Conservation (phyloP, 2,797 vertebrate genomes). For the Takifugu rubripes region DNA sequence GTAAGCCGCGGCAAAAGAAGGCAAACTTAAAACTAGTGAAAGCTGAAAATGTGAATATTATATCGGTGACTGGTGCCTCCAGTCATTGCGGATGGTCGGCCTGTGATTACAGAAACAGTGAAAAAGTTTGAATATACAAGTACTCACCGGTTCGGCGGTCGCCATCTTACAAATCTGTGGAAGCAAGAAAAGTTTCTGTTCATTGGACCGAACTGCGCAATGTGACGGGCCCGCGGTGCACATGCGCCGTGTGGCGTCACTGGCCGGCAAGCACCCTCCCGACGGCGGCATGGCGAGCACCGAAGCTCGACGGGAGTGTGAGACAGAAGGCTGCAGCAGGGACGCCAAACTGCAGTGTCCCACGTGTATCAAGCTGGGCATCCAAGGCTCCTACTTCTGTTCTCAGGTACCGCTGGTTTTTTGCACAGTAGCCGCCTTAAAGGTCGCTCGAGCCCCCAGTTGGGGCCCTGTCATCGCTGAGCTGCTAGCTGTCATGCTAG, state of each 20-base stretch:
- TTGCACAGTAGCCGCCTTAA: background rate
- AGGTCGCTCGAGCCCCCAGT: background rate
- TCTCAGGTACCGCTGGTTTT: constrained; percentile 82
- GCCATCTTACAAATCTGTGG: constrained; percentile 91
- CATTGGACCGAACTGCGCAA: constrained; percentile 74
- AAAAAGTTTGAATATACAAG: constrained; percentile 52
- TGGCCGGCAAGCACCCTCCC: constrained; percentile 43
- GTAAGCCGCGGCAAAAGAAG: constrained; percentile 46
- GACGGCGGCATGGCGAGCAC: constrained; percentile 82
- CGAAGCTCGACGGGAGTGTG: constrained; percentile 87
- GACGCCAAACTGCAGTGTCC: constrained; percentile 98
- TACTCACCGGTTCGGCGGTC: constrained; percentile 97
- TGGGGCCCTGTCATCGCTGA: constrained; percentile 64
- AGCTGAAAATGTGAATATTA: constrained; percentile 6
- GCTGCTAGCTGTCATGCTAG: constrained; percentile 62
- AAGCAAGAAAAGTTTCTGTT: constrained; percentile 64
- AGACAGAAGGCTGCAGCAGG: constrained; percentile 88
- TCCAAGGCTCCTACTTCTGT: constrained; percentile 97
- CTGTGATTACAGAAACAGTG: background rate
- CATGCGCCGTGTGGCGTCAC: constrained; percentile 50
- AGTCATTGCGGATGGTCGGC: background rate
- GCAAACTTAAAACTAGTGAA: constrained; percentile 24
- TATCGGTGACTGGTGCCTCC: rapidly evolving
- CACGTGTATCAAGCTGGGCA: constrained; percentile 96
- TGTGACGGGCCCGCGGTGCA: constrained; percentile 56